Evolutionary conservation across 2,797 vertebrate genomes (phyloP), one percentile per base, ranked within the genome.

Genomic region (Lycodopsis pacificus): DNA sequence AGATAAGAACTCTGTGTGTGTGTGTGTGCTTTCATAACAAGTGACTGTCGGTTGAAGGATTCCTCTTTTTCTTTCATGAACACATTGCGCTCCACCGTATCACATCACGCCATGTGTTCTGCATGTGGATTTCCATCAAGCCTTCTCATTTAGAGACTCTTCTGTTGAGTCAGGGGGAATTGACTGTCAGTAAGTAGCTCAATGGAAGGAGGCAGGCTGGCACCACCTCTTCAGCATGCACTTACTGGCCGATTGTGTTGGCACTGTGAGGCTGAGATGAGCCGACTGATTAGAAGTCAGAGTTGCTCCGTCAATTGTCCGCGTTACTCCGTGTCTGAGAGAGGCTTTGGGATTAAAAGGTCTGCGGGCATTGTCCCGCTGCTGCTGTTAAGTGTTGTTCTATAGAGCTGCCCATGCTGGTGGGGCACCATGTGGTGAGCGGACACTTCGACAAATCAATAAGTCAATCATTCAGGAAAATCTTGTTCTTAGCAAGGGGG

Each of bases 181-280:
- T 65, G 76, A 88, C 84, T 84, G 68, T 64, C 76, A 61, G 86
- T 72, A 64, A 61, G 86, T 72, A 64, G 74, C 71, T 78, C 59
- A 51, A 6, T 34, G 53, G 77, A 63, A 20, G 59, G 40, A 65
- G 66, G 38, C 38, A 19, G 70, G 19, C 76, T 2, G 65, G 27
- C 69, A 19, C 65, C 62, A 42, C 36, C 79, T 73, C 84, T 78
- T 58, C 81, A 84, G 66, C 70, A 0, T 63, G 49, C 69, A 80
- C 81, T 84, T 64, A 51, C 19, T 9, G 65, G 38, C 74, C 77
- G 77, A 71, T 73, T 57, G 78, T 75, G 82, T 88, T 62, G 74
- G 82, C 49, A 49, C 58, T 54, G 65, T 22, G 65, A 59, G 19
- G 77, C 59, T 12, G 51, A 72, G 74, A 80, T 79, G 71, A 69